Percentiles rank a stretch among this genome's conserved stretches.
These are phyloP conservation scores for Aphelocoma californica DNA, from an alignment of 2,797 vertebrate genomes.

Conservation along the genomic window DNA sequence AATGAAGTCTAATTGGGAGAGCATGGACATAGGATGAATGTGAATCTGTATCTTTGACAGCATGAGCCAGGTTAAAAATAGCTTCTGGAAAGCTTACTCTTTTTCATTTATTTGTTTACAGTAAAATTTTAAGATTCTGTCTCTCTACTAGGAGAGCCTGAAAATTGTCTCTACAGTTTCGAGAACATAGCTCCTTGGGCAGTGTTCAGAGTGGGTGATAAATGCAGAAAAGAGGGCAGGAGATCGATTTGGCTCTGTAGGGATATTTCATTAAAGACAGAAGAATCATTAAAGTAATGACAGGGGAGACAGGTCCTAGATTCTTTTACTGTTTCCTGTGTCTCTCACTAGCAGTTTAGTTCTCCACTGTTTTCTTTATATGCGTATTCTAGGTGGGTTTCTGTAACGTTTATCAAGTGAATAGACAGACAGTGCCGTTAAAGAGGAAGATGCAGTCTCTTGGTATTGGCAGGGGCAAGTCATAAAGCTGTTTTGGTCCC, in stretches of 20 bases:
- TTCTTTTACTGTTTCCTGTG: slow-evolving; percentile 24
- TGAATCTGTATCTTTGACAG: background rate
- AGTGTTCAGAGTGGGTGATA: background rate
- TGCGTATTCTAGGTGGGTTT: background rate
- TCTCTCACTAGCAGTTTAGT: background rate
- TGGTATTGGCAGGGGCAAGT: background rate
- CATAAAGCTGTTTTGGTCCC: background rate
- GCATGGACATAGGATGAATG: background rate
- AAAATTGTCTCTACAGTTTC: background rate
- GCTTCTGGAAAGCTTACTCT: background rate
- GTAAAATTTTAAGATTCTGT: background rate
- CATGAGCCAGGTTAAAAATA: background rate
- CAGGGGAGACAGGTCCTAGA: background rate
- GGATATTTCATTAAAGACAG: background rate
- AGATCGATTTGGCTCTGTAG: background rate
- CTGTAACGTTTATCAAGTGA: background rate
- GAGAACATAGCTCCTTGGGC: background rate
- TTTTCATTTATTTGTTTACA: background rate
- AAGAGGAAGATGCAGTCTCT: background rate
- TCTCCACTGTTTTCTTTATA: background rate
- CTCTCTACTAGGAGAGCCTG: background rate
- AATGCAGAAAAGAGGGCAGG: background rate
- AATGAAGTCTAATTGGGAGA: background rate
- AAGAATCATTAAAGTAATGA: background rate
- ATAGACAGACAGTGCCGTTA: background rate